A percentile compares a stretch with the other conserved stretches of the same genome.
Evolutionary conservation across 2,888 invertebrate species (phyloP).

Genomic region (Meteorus colon): DNA sequence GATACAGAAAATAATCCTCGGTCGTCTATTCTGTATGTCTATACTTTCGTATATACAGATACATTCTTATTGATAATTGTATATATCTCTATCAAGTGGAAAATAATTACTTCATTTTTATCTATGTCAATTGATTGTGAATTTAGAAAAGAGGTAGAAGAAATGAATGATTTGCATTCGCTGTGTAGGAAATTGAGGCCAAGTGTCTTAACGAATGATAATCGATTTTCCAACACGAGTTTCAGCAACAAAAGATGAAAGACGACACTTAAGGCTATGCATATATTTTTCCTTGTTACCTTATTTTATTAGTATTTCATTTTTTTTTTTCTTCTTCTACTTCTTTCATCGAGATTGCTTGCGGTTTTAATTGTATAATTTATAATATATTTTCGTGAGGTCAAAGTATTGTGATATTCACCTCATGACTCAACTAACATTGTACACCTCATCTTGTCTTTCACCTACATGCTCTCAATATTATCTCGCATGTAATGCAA

Average conservation of each 20-base stretch:
- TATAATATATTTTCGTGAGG: conserved; percentile 39
- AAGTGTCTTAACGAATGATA: conserved; percentile 25
- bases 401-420: conserved; percentile 1
- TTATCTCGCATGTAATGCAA: background rate
- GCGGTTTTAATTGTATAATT: conserved; percentile 33
- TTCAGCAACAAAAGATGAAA: conserved; percentile 1
- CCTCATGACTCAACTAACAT: conserved; percentile 6
- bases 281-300: conserved; percentile 14
- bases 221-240: conserved; percentile 16
- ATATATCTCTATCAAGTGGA: background rate
- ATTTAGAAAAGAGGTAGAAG: background rate
- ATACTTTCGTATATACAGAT: background rate
- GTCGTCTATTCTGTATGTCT: background rate
- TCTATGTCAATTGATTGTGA: conserved; percentile 6
- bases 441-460: background rate
- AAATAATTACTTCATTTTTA: background rate
- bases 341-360: background rate
- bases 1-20: background rate
- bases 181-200: conserved; percentile 17
- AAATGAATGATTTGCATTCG: background rate
- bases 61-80: background rate
- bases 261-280: conserved; percentile 6
- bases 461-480: background rate
- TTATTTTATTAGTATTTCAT: background rate
- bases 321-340: conserved; percentile 5